A percentile compares a stretch with the other conserved stretches of the same genome.
Evolutionary conservation across 2,888 invertebrate species (phyloP).

Genomic region (Coenonympha arcania): DNA sequence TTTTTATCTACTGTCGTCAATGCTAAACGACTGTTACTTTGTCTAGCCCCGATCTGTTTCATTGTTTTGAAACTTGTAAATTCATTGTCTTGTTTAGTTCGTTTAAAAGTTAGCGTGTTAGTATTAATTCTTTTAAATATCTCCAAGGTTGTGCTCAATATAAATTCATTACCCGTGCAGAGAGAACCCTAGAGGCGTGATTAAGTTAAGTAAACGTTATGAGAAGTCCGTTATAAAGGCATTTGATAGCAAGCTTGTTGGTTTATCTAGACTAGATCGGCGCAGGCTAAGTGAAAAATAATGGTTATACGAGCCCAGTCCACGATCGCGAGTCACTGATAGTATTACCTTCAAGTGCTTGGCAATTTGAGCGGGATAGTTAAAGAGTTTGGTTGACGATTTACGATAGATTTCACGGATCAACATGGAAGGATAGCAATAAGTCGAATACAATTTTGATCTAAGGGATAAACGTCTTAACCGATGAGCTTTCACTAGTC

Average conservation of each 20-base stretch:
- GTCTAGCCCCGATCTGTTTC: too few relatives aligned
- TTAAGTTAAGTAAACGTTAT: slow-evolving; percentile 19
- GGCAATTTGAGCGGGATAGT: slow-evolving; percentile 18
- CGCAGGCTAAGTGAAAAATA: slow-evolving; percentile 29
- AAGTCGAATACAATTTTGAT: not conserved
- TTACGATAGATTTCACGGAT: slow-evolving; percentile 1
- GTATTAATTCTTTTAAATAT: not conserved
- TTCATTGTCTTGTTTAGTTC: not conserved
- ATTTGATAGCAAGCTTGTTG: slow-evolving; percentile 24
- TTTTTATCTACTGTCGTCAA: too few relatives aligned
- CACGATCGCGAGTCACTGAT: slow-evolving; percentile 21
- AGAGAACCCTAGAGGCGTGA: slow-evolving; percentile 1
- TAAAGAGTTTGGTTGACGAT: slow-evolving; percentile 9
- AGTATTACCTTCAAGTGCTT: slow-evolving; percentile 22
- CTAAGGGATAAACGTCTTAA: too few relatives aligned
- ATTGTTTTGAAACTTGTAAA: not conserved
- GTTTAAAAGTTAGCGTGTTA: not conserved
- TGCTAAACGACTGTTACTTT: too few relatives aligned
- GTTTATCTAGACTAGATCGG: slow-evolving; percentile 24
- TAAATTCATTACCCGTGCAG: not conserved
- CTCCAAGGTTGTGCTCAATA: not conserved
- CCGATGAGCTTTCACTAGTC: too few relatives aligned
- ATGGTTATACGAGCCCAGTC: slow-evolving; percentile 20
- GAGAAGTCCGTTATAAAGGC: slow-evolving; percentile 20
- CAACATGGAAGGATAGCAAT: not conserved